Conservation (phyloP, 2,797 vertebrate species). For the Sebastes hubbsi region DNA sequence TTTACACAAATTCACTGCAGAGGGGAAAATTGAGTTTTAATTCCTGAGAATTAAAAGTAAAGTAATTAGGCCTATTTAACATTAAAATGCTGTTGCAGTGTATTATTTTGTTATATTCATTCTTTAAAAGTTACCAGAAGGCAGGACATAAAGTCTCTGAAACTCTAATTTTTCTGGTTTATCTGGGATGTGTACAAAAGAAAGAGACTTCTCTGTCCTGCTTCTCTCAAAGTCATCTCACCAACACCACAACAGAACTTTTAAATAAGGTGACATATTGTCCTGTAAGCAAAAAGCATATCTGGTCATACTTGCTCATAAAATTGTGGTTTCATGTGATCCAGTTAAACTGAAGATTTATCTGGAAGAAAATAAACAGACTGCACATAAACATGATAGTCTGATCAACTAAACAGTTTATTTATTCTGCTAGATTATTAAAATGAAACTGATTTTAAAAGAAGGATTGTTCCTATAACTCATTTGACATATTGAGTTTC, state of each 20-base stretch:
- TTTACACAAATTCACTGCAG: too few relatives aligned
- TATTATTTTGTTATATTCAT: too few relatives aligned
- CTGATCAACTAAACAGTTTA: neutral
- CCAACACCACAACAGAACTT: neutral
- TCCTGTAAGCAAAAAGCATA: neutral
- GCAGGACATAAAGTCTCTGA: too few relatives aligned
- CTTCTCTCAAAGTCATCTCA: neutral
- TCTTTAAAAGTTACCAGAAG: too few relatives aligned
- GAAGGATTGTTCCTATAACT: neutral
- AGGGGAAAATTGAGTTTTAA: too few relatives aligned
- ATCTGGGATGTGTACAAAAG: neutral
- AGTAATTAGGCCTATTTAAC: too few relatives aligned
- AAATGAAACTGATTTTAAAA: neutral
- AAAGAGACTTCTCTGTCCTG: too few relatives aligned
- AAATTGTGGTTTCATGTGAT: neutral
- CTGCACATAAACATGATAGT: neutral
- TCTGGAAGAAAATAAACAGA: neutral
- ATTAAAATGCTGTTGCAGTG: too few relatives aligned
- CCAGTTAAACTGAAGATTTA: neutral
- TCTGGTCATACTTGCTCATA: neutral
- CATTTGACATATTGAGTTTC: neutral
- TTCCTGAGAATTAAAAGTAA: too few relatives aligned
- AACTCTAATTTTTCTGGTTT: neutral
- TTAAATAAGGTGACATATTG: neutral
- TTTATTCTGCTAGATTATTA: neutral